A percentile compares a stretch with the other conserved stretches of the same genome.
Evolutionary conservation across 2,113 vertebrate species (phyloP).

Genomic region (Xiphophorus maculatus): DNA sequence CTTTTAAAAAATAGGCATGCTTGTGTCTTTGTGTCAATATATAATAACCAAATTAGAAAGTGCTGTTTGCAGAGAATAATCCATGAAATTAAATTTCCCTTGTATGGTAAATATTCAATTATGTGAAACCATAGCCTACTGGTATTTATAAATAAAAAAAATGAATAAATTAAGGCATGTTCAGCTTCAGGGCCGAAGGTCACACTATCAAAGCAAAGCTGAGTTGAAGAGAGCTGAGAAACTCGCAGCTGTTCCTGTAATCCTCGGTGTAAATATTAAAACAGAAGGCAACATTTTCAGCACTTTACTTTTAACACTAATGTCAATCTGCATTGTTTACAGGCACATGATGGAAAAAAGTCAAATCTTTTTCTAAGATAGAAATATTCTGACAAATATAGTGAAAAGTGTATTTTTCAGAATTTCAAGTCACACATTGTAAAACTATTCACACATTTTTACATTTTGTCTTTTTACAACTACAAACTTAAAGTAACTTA

Average conservation of each 20-base stretch:
- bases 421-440: neutral
- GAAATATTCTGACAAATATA: neutral
- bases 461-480: too few relatives aligned
- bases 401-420: neutral
- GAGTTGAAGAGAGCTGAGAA: neutral
- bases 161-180: slow-evolving; percentile 42
- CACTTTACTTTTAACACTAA: neutral
- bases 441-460: neutral
- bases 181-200: slow-evolving; percentile 39
- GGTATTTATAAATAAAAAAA: slow-evolving; percentile 11
- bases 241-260: neutral
- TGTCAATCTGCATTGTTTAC: neutral
- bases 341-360: too few relatives aligned
- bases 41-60: slow-evolving; percentile 23
- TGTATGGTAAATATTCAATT: slow-evolving; percentile 30
- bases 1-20: neutral
- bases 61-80: slow-evolving; percentile 18
- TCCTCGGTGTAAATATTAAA: neutral
- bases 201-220: slow-evolving; percentile 4
- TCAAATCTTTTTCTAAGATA: too few relatives aligned
- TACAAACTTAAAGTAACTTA: neutral
- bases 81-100: slow-evolving; percentile 47
- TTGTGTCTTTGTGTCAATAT: slow-evolving; percentile 2
- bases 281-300: neutral
- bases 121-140: slow-evolving; percentile 9